Evolutionary conservation across 2,113 vertebrate species (phyloP).

Genomic region (Nerophis lumbriciformis): DNA sequence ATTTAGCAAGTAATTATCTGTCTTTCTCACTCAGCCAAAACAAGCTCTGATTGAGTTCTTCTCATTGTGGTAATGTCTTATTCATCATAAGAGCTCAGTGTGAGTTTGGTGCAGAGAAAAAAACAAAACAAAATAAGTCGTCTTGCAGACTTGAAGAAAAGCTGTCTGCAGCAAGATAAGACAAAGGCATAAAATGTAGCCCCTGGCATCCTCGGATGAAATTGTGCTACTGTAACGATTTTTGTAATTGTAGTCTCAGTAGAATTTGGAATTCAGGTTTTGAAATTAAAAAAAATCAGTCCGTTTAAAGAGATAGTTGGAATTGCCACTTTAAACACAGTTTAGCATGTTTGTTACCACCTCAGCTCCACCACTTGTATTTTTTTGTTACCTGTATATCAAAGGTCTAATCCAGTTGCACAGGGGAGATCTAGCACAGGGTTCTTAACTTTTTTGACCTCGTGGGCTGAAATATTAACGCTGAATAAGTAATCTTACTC

Average conservation of each 20-base stretch:
- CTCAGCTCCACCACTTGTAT: constrained; percentile 40
- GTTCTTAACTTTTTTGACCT: no score
- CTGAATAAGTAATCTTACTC: no score
- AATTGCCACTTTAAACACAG: constrained; percentile 22
- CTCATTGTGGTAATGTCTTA: constrained; percentile 66
- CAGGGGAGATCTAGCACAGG: constrained; percentile 10
- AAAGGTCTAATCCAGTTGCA: constrained; percentile 71
- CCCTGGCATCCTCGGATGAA: constrained; percentile 13
- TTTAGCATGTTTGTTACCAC: constrained; percentile 16
- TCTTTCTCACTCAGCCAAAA: constrained; percentile 57
- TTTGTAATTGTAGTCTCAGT: constrained; percentile 9
- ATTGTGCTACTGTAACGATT: neutral
- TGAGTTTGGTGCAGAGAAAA: constrained; percentile 27
- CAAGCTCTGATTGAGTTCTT: constrained; percentile 61
- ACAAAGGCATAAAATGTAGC: constrained; percentile 21
- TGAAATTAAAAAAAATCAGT: constrained; percentile 6
- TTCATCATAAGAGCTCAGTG: constrained; percentile 57
- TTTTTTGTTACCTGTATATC: constrained; percentile 70
- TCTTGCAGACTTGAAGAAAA: constrained; percentile 2
- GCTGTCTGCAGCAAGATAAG: constrained; percentile 31
- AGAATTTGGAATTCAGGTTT: constrained; percentile 3
- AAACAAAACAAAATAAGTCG: constrained; percentile 8
- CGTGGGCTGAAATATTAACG: no score
- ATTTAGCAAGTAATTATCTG: constrained; percentile 65
- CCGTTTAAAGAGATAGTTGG: neutral